Evolutionary conservation across 2,113 vertebrate genomes (phyloP), one percentile per base, ranked within the genome.

Genomic region (Pollachius pollachius): DNA sequence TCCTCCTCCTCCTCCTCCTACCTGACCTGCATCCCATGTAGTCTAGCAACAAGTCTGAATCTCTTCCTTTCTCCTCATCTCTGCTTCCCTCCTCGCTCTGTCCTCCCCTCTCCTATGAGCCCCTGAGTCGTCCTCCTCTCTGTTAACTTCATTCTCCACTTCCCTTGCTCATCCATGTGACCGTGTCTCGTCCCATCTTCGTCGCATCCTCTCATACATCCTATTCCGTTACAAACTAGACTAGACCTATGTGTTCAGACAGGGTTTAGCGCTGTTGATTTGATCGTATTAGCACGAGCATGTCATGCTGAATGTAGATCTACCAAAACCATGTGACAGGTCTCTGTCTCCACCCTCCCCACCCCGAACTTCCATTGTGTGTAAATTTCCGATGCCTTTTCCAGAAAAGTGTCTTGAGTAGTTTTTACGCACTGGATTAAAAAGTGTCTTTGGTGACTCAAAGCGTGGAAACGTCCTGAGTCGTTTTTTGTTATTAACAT

Each of bases 241-340:
- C 63, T 74, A 70, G 9, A 78, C 72, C 25, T 62, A 41, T 62
- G 37, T 70, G 48, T 66, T 52, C 74, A 37, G 80, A 62, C 63
- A 54, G 68, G 68, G 56, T 27, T 74, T 25, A 69, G 41, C 74
- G 11, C 30, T 75, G 25, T 56, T 81, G 58, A 74, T 76, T 57
- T 60, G 65, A 78, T 63, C 77, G 64, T 73, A 73, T 80, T 73
- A 69, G 81, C 74, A 66, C 73, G 75, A 87, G 89, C 89, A 90
- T 90, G 89, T 75, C 3, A 52, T 63, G 75, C 78, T 80, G 77
- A 71, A 71, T 84, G 78, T 81, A 85, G 74, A 75, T 30, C 61
- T 18, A 48, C 41, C 41, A 9, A 48, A 48, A 48, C 41, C 41
- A 48, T 48, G 41, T 48, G 41, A 48, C 41, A 7, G 8, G 41